Evolutionary conservation across 2,888 invertebrate genomes (phyloP).

Genomic region (Agrotis exclamationis): DNA sequence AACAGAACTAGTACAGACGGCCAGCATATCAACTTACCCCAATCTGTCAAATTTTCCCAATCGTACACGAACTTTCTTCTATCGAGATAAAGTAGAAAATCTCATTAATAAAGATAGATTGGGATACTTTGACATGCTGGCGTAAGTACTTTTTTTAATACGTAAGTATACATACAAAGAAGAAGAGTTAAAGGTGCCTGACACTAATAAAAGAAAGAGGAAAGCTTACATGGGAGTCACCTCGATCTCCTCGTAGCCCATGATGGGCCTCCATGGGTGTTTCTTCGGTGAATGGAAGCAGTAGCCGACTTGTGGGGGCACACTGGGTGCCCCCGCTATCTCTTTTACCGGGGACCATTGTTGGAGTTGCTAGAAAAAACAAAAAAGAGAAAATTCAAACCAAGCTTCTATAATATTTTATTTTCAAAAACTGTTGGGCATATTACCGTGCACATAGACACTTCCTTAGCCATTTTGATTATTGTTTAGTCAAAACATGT

Average conservation of each 20-base stretch:
- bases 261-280: constrained; percentile 95
- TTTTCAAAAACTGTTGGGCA: not conserved
- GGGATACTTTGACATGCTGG: too few relatives aligned
- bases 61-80: too few relatives aligned
- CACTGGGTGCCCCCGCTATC: constrained; percentile 91
- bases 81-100: too few relatives aligned
- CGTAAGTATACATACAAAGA: too few relatives aligned
- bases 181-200: not conserved
- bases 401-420: not conserved
- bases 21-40: too few relatives aligned
- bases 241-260: constrained; percentile 95
- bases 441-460: constrained; percentile 87
- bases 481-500: constrained; percentile 53
- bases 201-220: not conserved
- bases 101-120: too few relatives aligned
- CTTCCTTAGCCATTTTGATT: constrained; percentile 87
- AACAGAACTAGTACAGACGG: too few relatives aligned
- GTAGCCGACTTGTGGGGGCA: constrained; percentile 93
- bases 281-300: constrained; percentile 94
- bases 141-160: too few relatives aligned
- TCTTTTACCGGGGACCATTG: constrained; percentile 94
- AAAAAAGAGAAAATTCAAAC: not conserved
- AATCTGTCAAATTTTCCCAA: too few relatives aligned
- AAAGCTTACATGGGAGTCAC: constrained; percentile 92
- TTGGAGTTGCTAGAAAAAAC: constrained; percentile 93